Percentiles rank a stretch among this genome's conserved stretches.
Evolutionary conservation across 2,888 invertebrate genomes (phyloP).

Genomic region (Nephrotoma guestfalica): DNA sequence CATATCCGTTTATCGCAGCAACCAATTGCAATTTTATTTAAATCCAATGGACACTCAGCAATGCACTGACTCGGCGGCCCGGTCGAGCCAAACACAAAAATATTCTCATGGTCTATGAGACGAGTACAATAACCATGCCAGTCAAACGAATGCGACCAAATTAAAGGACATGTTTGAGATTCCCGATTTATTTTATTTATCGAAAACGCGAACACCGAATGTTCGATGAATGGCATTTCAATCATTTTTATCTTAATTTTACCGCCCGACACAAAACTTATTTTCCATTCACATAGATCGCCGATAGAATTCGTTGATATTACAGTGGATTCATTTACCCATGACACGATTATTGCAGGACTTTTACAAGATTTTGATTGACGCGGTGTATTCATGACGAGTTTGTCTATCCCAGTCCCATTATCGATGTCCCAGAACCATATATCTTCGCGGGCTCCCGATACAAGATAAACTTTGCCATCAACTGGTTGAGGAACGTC

Average conservation of each 20-base stretch:
- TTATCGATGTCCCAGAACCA: slow-evolving; percentile 23
- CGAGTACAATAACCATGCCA: not conserved
- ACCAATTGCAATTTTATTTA: slow-evolving; percentile 45
- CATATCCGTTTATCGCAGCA: slow-evolving; percentile 67
- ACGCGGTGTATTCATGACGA: slow-evolving; percentile 11
- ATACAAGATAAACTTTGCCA: slow-evolving; percentile 16
- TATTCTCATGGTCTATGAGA: not conserved
- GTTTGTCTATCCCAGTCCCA: slow-evolving; percentile 17
- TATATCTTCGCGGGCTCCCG: slow-evolving; percentile 17
- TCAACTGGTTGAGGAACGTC: not conserved
- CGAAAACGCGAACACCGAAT: not conserved
- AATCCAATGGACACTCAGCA: slow-evolving; percentile 28
- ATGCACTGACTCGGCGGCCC: slow-evolving; percentile 12
- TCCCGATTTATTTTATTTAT: not conserved
- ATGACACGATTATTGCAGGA: not conserved
- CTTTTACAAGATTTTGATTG: not conserved
- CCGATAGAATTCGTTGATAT: not conserved
- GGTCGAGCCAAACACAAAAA: not conserved
- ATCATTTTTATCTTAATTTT: not conserved
- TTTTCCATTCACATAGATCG: not conserved
- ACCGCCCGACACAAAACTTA: not conserved
- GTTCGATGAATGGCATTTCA: not conserved
- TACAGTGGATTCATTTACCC: not conserved
- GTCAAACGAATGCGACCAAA: not conserved
- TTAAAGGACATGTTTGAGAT: not conserved